Evolutionary conservation across 2,888 invertebrate species (phyloP), one percentile per base, ranked within the genome.

Genomic region (Eristalis tenax): DNA sequence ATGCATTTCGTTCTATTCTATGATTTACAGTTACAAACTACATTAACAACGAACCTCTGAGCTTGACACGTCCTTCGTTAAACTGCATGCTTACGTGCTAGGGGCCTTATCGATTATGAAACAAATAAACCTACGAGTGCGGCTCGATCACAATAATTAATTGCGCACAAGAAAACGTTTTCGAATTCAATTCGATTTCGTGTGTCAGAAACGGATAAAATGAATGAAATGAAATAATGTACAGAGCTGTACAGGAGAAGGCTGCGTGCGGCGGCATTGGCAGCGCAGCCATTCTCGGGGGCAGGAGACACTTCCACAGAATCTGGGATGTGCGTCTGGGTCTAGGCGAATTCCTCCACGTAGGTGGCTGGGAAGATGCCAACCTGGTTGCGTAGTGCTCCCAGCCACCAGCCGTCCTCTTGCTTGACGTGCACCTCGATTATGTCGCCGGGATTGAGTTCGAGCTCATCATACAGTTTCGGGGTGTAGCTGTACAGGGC

Each of bases 311-410:
- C 63, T 43, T 78, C 23, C 57, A 43, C 71, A 76, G 50, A 61
- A 61, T 22, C 32, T 32, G 32, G 32, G 56, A 79, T 88, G 4
- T 13, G 40, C 57, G 63, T 75, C 83, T 8, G 8, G 57, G 71
- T 81, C 78, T 89, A 93, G 86, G 90, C 93, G 88, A 97, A 95
- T 92, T 97, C 96, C 94, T 98, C 97, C 10, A 98, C 98, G 91
- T 98, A 98, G 0, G 98, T 98, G 0, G 98, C 98, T 0, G 98
- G 98, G 91, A 98, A 98, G 90, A 98, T 98, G 32, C 98, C 98
- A 86, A 97, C 96, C 88, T 95, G 95, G 61, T 98, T 91, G 70
- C 91, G 95, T 79, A 98, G 94, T 90, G 98, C 97, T 3, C 98
- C 98, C 80, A 97, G 94, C 98, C 98, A 98, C 98, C 98, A 98